A percentile compares a stretch with the other conserved stretches of the same genome.
These are phyloP conservation scores for Stichopus horrens DNA, from an alignment of 53 echinoderm and acorn worm genomes.

Conservation along the genomic window DNA sequence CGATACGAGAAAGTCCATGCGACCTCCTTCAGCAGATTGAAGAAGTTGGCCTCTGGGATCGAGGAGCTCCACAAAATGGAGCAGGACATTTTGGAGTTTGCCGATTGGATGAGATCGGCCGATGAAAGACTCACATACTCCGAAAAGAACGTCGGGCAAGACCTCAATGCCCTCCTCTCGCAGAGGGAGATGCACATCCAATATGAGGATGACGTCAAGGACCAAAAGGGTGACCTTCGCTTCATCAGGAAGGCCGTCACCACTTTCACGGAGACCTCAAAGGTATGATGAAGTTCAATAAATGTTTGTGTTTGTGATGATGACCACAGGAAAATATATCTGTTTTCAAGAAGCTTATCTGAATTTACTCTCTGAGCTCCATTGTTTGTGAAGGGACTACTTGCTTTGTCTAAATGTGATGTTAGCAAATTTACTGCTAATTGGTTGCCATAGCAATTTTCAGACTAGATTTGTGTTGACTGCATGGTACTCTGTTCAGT, in stretches of 20 bases:
- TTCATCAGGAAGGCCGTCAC: conserved; percentile 81
- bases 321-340: neutral
- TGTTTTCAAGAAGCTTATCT: no score
- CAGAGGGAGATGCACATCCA: conserved; percentile 66
- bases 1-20: conserved; percentile 82
- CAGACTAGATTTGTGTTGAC: no score
- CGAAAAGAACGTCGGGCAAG: conserved; percentile 76
- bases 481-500: no score
- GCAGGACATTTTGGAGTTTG: conserved; percentile 71
- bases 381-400: no score
- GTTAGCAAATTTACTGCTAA: no score
- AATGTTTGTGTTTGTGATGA: neutral
- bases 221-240: conserved; percentile 90
- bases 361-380: no score
- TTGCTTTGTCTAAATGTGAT: no score
- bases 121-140: conserved; percentile 64
- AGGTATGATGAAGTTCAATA: conserved; percentile 55
- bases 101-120: conserved; percentile 69
- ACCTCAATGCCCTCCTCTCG: conserved; percentile 58
- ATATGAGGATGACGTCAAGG: conserved; percentile 87
- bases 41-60: conserved; percentile 72
- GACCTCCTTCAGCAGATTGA: conserved; percentile 68
- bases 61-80: conserved; percentile 86
- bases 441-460: no score
- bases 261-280: conserved; percentile 72